These are phyloP conservation scores for Boulengeromyrus knoepffleri DNA, from an alignment of 2,113 vertebrate genomes.

Conservation along the genomic window DNA sequence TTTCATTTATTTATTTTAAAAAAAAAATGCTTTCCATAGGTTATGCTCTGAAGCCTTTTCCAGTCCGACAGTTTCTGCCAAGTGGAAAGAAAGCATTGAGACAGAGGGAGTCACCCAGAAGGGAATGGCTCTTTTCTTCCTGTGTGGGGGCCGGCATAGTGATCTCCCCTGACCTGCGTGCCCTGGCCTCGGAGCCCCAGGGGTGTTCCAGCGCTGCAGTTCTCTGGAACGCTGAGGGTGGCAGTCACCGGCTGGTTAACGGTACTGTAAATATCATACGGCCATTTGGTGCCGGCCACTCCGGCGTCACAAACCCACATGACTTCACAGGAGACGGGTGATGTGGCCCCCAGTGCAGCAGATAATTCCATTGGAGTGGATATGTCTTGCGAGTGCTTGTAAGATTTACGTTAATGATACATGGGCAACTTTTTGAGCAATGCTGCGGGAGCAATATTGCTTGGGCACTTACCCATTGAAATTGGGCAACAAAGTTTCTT, in stretches of 20 bases:
- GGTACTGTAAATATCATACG: slow-evolving; percentile 33
- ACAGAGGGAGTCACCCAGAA: neutral
- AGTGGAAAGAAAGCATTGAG: neutral
- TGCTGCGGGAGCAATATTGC: neutral
- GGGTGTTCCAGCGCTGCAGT: neutral
- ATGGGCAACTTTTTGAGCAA: neutral
- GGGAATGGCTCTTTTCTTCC: neutral
- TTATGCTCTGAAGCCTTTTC: neutral
- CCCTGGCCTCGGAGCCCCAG: slow-evolving; percentile 32
- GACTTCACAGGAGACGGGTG: neutral
- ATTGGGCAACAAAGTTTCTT: neutral
- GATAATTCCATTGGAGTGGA: neutral
- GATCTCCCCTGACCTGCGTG: slow-evolving; percentile 34
- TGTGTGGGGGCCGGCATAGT: neutral
- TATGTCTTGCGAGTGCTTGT: neutral
- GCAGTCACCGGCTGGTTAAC: slow-evolving; percentile 36
- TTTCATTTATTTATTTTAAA: neutral
- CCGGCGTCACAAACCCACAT: neutral
- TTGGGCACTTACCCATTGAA: neutral
- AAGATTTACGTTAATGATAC: neutral
- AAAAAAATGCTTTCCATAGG: neutral
- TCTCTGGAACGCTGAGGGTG: slow-evolving; percentile 26
- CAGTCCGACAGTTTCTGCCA: neutral
- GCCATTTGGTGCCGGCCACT: slow-evolving; percentile 27
- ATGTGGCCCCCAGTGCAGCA: neutral